These are phyloP conservation scores for Podarcis lilfordi DNA, from an alignment of 2,797 vertebrate species.

Conservation along the genomic window DNA sequence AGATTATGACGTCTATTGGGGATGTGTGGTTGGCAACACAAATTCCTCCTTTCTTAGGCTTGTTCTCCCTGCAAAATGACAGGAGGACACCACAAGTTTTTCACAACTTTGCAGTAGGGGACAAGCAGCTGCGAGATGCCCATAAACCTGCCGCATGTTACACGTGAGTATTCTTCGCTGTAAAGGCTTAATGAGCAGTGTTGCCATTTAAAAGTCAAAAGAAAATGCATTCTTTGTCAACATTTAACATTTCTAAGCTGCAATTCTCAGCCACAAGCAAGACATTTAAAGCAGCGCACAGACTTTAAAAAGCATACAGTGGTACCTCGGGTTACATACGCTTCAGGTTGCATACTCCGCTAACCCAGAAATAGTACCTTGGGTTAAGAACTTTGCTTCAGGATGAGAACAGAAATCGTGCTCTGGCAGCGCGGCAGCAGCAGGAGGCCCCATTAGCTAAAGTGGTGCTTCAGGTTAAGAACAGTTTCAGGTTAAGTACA, in stretches of 20 bases:
- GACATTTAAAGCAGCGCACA: background rate
- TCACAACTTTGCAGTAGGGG: background rate
- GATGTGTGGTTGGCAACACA: constrained; percentile 98
- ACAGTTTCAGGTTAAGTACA: too few species aligned
- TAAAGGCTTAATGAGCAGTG: background rate
- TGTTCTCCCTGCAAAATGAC: constrained; percentile 85
- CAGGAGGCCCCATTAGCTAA: too few species aligned
- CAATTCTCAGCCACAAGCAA: background rate
- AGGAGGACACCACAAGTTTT: constrained; percentile 12
- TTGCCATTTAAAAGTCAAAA: background rate
- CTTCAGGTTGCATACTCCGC: too few species aligned
- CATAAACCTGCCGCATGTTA: background rate
- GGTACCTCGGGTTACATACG: too few species aligned
- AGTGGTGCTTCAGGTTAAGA: too few species aligned
- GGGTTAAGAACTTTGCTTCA: too few species aligned
- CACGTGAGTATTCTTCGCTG: background rate
- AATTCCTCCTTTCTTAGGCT: constrained; percentile 92
- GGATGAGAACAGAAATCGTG: too few species aligned
- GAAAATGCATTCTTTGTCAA: background rate
- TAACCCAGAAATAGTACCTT: too few species aligned
- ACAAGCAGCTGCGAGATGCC: background rate
- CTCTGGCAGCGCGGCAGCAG: too few species aligned
- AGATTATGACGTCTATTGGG: constrained; percentile 92
- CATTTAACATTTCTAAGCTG: background rate
- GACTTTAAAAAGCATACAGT: background rate